A percentile compares a stretch with the other conserved stretches of the same genome.
phyloP scores from a whole-genome alignment of 2,888 invertebrate species.

The Resseliella maxima region DNA sequence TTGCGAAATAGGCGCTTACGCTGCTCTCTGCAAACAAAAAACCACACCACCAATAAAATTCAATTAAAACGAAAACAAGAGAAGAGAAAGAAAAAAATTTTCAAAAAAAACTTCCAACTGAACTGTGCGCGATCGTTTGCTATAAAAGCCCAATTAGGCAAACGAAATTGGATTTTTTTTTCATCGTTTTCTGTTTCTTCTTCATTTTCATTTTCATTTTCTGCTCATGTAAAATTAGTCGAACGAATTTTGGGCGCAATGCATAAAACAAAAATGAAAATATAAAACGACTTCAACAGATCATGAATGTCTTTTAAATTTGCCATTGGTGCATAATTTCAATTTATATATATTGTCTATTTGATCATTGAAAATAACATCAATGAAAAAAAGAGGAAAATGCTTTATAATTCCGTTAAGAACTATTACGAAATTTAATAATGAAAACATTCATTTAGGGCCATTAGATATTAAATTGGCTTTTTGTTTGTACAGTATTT shows the following conservation, averaged over 20 bases:
- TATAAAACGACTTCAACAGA: no score
- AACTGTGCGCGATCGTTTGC: not conserved
- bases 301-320: not conserved
- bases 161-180: slow-evolving; percentile 37
- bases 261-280: no score
- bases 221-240: slow-evolving; percentile 1
- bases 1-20: slow-evolving; percentile 6
- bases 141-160: slow-evolving; percentile 41
- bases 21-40: not conserved
- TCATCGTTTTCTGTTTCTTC: not conserved
- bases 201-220: not conserved
- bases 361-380: no score
- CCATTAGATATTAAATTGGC: not conserved
- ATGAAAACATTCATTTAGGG: no score
- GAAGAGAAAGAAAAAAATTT: no score
- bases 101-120: no score
- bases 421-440: no score
- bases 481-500: not conserved
- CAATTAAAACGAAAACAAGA: slow-evolving; percentile 45
- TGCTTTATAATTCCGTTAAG: no score
- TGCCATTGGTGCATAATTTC: not conserved
- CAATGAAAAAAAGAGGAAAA: no score
- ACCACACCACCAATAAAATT: not conserved
- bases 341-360: no score
- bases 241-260: not conserved